Evolutionary conservation across 2,888 invertebrate genomes (phyloP), one percentile per base, ranked within the genome.

Genomic region (Aelia acuminata): DNA sequence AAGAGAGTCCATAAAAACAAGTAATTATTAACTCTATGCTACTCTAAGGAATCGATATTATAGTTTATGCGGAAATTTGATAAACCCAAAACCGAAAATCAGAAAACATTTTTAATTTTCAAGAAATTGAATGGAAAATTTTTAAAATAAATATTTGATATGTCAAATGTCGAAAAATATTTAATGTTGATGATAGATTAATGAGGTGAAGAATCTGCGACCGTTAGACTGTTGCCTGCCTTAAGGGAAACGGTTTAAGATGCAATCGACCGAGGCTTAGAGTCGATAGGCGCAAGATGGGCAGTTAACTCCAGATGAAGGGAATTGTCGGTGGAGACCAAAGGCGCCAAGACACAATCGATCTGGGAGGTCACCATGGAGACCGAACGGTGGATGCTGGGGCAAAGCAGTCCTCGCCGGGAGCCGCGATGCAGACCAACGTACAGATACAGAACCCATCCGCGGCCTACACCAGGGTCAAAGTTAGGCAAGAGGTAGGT

Each of bases 321-420:
- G 80, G 39, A 80, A 43, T 80, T 80, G 80, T 80, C 80, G 80
- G 13, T 80, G 43, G 80, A 80, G 80, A 80, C 80, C n/a, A 35
- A 43, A 80, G 80, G 80, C 80, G 80, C 80, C 80, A 80, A 80
- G 75, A 80, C 80, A 80, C 43, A 80, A 80, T 80, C 80, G 80
- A 80, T 80, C 80, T 80, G 80, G 22, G 3, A 80, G 80, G 80
- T 80, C 80, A 43, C 80, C 80, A 80, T 80, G 80, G 80, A 43
- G 22, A 63, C 63, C 31, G 4, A 31, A 80, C 80, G 22, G 80
- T 43, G 43, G 80, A 80, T 63, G 80, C 43, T 80, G 63, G 18
- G 13, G 18, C 63, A 63, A 63, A 63, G 43, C 43, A 80, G 80
- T 43, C 22, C 39, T 43, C 80, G 20, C 22, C 80, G 39, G 22